Base-by-base conservation (phyloP, 1,140 invertebrate genomes). In the Drosophila kepulauana region DNA sequence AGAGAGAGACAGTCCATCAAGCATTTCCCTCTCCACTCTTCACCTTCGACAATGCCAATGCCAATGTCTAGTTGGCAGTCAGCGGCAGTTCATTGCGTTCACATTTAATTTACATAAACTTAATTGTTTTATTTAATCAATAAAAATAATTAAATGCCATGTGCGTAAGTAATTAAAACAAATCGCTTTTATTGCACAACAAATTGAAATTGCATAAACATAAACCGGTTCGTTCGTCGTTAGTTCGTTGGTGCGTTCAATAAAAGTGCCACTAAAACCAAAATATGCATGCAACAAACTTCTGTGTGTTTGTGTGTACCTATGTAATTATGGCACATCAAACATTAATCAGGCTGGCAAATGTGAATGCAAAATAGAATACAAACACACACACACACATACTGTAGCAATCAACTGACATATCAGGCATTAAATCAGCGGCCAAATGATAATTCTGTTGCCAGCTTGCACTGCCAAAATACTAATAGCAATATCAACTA, bases 71-170 rank as follows among this genome's bases (percentile, higher is more conserved):
- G n/a, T 38, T 73, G 68, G 52, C 72, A 49, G 15, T 68, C 45
- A 65, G 52, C 4, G 20, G 20, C 20, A 25, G 20, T 25, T 25
- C 20, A 25, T 25, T 81, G 66, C 69, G 57, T 15, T 8, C 51
- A 57, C 81, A 75, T 79, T 89, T 74, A 81, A 89, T 89, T 89
- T 81, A 81, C 85, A 90, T 89, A 89, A 89, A 88, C 85, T 90
- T 89, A 90, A 89, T 89, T 89, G 85, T 89, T 89, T 89, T 89
- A 89, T 89, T 89, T 89, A 89, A 89, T 89, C 86, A 89, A 89
- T 89, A 89, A 89, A 87, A 89, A 89, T 89, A 89, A 89, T 90
- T 85, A 90, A 89, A 89, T 89, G 81, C 81, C 85, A 89, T 89
- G 85, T 89, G 86, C 85, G 86, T 89, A 86, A 81, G 78, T 89